A percentile compares a stretch with the other conserved stretches of the same genome.
phyloP scores from a whole-genome alignment of 2,888 invertebrate species.

The Parochlus steinenii region DNA sequence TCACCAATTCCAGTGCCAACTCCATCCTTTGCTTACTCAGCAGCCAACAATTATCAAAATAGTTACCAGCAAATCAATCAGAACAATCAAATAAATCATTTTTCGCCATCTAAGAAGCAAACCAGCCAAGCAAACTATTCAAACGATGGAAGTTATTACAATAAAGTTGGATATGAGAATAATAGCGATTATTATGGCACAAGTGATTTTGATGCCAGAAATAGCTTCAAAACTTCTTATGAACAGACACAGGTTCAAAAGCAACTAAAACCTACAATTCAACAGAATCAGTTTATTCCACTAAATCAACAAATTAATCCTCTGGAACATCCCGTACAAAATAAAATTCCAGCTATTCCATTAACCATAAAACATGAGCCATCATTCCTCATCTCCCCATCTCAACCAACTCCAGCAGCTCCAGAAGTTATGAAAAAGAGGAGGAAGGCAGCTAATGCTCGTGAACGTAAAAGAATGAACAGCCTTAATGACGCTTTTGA shows the following conservation, averaged over 20 bases:
- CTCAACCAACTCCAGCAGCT: no score
- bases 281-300: no score
- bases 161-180: background rate
- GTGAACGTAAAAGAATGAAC: slow-evolving; percentile 57
- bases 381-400: no score
- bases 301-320: no score
- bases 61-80: background rate
- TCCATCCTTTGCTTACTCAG: background rate
- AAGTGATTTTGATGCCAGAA: no score
- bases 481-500: slow-evolving; percentile 59
- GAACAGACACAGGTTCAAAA: no score
- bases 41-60: background rate
- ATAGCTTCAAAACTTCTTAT: no score
- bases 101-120: background rate
- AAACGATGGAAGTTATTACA: background rate
- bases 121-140: background rate
- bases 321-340: no score
- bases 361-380: no score
- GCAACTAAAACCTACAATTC: no score
- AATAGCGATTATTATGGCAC: background rate
- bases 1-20: slow-evolving; percentile 1
- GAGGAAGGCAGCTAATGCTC: slow-evolving; percentile 51
- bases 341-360: no score
- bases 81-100: background rate
- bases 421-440: slow-evolving; percentile 41